Percentiles rank a stretch among this genome's conserved stretches.
These are phyloP conservation scores for Pegea sp. DNA, from an alignment of 23 tunicate genomes.

Conservation along the genomic window DNA sequence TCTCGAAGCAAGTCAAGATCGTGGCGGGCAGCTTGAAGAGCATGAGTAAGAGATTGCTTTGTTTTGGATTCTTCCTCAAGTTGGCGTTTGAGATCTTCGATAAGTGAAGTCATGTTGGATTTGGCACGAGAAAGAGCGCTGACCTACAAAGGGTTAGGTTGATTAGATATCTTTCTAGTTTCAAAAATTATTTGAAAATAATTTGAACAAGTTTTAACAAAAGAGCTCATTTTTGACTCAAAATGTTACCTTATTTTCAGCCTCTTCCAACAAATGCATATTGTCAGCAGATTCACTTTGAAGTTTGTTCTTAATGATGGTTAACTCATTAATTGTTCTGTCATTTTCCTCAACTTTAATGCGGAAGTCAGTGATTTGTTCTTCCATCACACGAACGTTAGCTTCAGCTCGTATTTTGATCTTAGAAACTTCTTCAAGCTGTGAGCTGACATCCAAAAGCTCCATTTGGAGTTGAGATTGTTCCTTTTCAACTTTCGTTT, in stretches of 20 bases:
- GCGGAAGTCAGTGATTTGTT: slow-evolving; percentile 55
- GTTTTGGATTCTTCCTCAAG: slow-evolving; percentile 85
- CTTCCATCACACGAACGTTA: slow-evolving; percentile 77
- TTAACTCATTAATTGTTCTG: slow-evolving; percentile 64
- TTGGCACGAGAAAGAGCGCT: slow-evolving; percentile 74
- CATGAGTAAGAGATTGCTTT: slow-evolving; percentile 81
- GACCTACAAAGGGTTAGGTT: slow-evolving; percentile 15
- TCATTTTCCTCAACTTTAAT: slow-evolving; percentile 55
- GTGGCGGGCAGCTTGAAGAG: slow-evolving; percentile 98
- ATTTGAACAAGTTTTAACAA: too few relatives aligned
- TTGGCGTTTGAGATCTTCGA: slow-evolving; percentile 78
- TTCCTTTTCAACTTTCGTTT: slow-evolving; percentile 95
- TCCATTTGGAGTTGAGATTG: slow-evolving; percentile 83
- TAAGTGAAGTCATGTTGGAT: slow-evolving; percentile 78
- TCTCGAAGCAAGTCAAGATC: slow-evolving; percentile 87
- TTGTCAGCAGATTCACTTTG: slow-evolving; percentile 45
- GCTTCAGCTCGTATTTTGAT: slow-evolving; percentile 86
- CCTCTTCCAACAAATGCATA: slow-evolving; percentile 66
- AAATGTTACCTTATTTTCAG: slow-evolving; percentile 57
- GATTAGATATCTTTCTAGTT: not conserved
- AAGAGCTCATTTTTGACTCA: not conserved
- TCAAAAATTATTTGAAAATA: not conserved
- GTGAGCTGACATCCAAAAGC: slow-evolving; percentile 71
- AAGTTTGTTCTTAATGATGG: slow-evolving; percentile 54
- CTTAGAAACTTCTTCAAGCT: slow-evolving; percentile 74